Conservation (phyloP, 2,888 invertebrate species). For the Flexamia atlantica region DNA sequence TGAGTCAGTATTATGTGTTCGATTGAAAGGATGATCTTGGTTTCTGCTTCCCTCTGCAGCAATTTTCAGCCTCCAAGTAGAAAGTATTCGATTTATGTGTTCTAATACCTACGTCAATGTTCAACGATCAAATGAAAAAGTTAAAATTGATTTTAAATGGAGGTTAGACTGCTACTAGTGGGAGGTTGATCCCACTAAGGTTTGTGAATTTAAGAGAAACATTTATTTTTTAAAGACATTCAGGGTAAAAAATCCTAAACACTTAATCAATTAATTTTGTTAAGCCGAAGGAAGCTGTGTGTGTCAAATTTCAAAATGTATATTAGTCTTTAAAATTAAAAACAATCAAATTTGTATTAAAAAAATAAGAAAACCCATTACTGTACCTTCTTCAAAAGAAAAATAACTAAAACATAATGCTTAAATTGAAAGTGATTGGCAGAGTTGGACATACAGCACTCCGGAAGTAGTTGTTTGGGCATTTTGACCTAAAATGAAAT, state of each 20-base stretch:
- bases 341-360: neutral
- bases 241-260: slow-evolving; percentile 38
- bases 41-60: neutral
- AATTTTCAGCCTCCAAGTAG: neutral
- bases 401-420: too few species aligned
- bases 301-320: slow-evolving; percentile 6
- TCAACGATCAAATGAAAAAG: too few species aligned
- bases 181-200: neutral
- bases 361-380: neutral
- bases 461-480: slow-evolving; percentile 33
- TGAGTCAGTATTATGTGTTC: slow-evolving; percentile 21
- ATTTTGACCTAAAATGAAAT: slow-evolving; percentile 19
- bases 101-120: too few species aligned
- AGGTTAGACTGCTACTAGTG: neutral
- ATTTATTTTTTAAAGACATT: slow-evolving; percentile 25
- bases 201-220: neutral
- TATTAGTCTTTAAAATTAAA: neutral
- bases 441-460: slow-evolving; percentile 4
- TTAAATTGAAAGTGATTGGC: neutral
- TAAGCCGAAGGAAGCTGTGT: slow-evolving; percentile 13
- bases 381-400: too few species aligned
- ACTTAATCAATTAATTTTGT: neutral
- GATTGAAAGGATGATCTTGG: neutral
- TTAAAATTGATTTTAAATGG: too few species aligned
- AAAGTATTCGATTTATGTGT: too few species aligned